Percentiles rank a stretch among this genome's conserved stretches.
These are phyloP conservation scores for Diaphora mendica DNA, from an alignment of 2,888 invertebrate species.

Conservation along the genomic window DNA sequence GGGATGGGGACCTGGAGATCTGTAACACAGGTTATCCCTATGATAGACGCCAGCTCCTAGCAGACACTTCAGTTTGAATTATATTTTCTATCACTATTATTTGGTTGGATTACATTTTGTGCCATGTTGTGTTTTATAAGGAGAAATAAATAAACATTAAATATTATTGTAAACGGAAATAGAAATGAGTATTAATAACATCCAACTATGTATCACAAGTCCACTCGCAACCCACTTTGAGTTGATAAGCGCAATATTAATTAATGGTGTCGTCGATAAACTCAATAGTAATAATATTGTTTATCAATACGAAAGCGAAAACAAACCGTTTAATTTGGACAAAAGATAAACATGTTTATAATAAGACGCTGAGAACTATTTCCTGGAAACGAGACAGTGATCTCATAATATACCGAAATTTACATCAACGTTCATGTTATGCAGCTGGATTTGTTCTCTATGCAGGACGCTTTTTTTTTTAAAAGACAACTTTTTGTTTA, in stretches of 20 bases:
- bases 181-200: conserved; percentile 45
- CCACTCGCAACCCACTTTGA: conserved; percentile 62
- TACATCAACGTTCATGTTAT: conserved; percentile 1
- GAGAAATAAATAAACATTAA: background rate
- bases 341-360: conserved; percentile 66
- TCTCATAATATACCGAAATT: conserved; percentile 35
- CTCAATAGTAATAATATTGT: conserved; percentile 59
- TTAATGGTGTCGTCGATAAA: conserved; percentile 78
- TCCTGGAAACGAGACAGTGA: conserved; percentile 55
- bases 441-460: background rate
- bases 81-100: no score
- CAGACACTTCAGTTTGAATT: no score
- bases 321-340: conserved; percentile 63
- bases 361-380: conserved; percentile 57
- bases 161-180: conserved; percentile 42
- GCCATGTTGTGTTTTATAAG: no score
- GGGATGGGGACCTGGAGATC: no score
- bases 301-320: conserved; percentile 74
- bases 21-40: no score
- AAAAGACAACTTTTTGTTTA: background rate
- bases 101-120: no score
- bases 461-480: background rate
- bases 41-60: no score
- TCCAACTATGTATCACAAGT: conserved; percentile 44
- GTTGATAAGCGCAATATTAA: conserved; percentile 74